A percentile compares a stretch with the other conserved stretches of the same genome.
Evolutionary conservation across 2,797 vertebrate genomes (phyloP).

Genomic region (Enteromius paludinosus): DNA sequence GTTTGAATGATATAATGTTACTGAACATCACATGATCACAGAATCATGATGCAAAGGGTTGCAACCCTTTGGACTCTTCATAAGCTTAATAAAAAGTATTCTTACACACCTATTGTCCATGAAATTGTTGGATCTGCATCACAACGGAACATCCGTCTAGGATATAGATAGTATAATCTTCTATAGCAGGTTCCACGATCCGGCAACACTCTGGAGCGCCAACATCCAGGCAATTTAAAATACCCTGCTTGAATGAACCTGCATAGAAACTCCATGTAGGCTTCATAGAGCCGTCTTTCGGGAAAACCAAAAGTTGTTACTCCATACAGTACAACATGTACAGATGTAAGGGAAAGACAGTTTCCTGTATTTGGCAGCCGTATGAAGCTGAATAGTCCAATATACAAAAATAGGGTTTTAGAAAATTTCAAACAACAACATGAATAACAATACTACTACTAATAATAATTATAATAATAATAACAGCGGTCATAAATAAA

Average conservation of each 20-base stretch:
- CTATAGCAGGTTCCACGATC: conserved; percentile 16
- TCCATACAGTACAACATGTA: conserved; percentile 50
- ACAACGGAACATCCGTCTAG: not conserved
- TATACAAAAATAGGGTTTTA: conserved; percentile 75
- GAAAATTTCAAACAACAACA: conserved; percentile 58
- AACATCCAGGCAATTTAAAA: conserved; percentile 2
- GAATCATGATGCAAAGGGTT: not conserved
- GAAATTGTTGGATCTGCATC: conserved; percentile 17
- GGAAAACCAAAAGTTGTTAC: conserved; percentile 58
- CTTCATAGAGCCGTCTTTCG: conserved; percentile 18
- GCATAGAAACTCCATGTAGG: conserved; percentile 63
- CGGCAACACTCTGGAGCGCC: not conserved
- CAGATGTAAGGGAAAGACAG: conserved; percentile 52
- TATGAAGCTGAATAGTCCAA: conserved; percentile 66
- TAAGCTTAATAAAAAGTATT: not conserved
- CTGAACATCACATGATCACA: not conserved
- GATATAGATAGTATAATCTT: not conserved
- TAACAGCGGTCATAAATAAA: conserved; percentile 44
- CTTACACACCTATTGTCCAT: not conserved
- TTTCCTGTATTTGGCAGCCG: conserved; percentile 77
- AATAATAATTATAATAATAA: not conserved
- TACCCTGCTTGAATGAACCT: conserved; percentile 60
- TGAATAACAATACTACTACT: conserved; percentile 32
- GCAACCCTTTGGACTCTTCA: not conserved
- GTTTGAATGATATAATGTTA: conserved; percentile 23